These are phyloP conservation scores for Orthosia cruda DNA, from an alignment of 2,888 invertebrate species.

Conservation along the genomic window DNA sequence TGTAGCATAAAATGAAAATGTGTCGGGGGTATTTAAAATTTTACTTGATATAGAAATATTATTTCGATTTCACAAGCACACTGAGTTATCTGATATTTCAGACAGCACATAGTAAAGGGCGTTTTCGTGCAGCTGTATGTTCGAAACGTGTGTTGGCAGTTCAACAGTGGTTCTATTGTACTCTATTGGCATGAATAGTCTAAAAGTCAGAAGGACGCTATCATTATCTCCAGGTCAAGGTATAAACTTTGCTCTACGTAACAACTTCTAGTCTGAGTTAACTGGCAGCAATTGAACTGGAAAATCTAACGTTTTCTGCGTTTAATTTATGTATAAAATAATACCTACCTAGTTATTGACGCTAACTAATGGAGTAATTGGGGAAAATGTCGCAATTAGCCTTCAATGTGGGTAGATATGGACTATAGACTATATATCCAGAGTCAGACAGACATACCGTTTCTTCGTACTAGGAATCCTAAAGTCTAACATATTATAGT, in stretches of 20 bases:
- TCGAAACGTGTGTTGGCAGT: conserved; percentile 67
- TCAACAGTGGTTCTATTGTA: conserved; percentile 48
- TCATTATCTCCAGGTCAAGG: conserved; percentile 67
- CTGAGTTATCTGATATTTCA: conserved; percentile 31
- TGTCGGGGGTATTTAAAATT: too few relatives aligned
- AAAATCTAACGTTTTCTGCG: conserved; percentile 32
- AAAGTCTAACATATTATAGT: neutral
- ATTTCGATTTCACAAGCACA: neutral
- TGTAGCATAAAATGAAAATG: too few relatives aligned
- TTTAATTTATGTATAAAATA: conserved; percentile 18
- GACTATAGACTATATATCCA: neutral
- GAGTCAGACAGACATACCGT: neutral
- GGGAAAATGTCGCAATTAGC: conserved; percentile 9
- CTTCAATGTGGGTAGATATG: neutral
- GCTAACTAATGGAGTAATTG: neutral
- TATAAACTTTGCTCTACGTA: conserved; percentile 27
- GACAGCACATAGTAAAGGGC: conserved; percentile 53
- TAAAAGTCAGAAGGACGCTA: conserved; percentile 68
- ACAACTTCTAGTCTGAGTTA: conserved; percentile 33
- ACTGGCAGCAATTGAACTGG: conserved; percentile 37
- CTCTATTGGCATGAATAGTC: conserved; percentile 63
- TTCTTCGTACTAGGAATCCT: neutral
- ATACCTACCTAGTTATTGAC: neutral
- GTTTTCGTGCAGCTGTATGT: conserved; percentile 70
- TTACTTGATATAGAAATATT: neutral